Base-by-base conservation (phyloP, 1,140 invertebrate species). In the Gonatopus flavifemur region DNA sequence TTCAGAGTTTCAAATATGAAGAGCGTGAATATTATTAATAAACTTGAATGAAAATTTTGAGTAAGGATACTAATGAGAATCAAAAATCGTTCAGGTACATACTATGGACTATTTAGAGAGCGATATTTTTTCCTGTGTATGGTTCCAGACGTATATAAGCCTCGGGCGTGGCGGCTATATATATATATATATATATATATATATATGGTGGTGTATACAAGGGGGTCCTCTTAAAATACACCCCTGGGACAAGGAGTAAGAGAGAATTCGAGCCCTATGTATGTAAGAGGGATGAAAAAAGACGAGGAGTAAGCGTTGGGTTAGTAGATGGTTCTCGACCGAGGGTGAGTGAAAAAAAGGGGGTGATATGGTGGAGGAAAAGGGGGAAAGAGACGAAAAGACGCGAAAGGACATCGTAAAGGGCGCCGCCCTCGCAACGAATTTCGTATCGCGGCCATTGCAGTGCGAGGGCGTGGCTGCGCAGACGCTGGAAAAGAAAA, bases 401-500 rank as follows among this genome's bases (percentile, higher is more conserved):
- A 48, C 32, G 40, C 45, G 24, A 47, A 49, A 56, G 37, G 16
- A 39, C 39, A 43, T 57, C 46, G 37, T 31, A 52, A 57, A 69
- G 63, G 66, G 59, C 40, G 66, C 48, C 69, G 62, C 67, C 68
- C 67, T 57, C 62, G 62, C 62, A 55, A 60, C 59, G 59, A 65
- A 64, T 69, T 69, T 62, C 61, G 56, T 58, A 40, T n/a, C 57
- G 69, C 59, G 65, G 72, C 72, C 72, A 74, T 74, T 68, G 69
- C 68, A 50, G 58, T 48, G 51, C 49, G 67, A 63, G 66, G 72
- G 72, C 72, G 72, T 73, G 72, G 72, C 69, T 62, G 72, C 72
- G 72, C 72, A 72, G 72, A 73, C 72, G 70, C 72, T 69, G 48
- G 45, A 32, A 66, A 67, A 72, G 64, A 72, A 72, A 72, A 72